A percentile compares a stretch with the other conserved stretches of the same genome.
Evolutionary conservation across 2,797 vertebrate species (phyloP).

Genomic region (Rousettus madagascariensis): DNA sequence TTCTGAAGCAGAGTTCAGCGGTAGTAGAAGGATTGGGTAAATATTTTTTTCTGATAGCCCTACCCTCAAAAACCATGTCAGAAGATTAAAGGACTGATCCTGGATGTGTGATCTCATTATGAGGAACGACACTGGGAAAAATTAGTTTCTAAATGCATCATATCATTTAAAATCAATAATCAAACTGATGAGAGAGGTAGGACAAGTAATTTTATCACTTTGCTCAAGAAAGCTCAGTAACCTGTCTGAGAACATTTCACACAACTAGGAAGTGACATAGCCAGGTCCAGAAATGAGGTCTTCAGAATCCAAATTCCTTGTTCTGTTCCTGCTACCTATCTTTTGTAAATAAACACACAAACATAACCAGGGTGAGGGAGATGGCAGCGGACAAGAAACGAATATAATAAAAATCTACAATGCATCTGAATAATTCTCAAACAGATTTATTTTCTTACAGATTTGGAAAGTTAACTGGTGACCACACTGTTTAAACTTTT

Average conservation of each 20-base stretch:
- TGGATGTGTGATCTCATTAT: not conserved
- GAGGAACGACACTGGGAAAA: not conserved
- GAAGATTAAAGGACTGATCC: not conserved
- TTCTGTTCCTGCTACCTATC: not conserved
- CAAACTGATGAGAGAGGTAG: not conserved
- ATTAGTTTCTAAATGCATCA: not conserved
- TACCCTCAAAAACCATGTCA: not conserved
- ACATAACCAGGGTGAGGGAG: not conserved
- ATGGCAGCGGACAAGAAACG: not conserved
- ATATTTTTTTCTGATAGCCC: conserved; percentile 6
- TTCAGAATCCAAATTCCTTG: conserved; percentile 13
- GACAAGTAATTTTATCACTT: not conserved
- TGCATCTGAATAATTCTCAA: conserved; percentile 5
- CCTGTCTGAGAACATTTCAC: not conserved
- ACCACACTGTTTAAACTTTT: conserved; percentile 36
- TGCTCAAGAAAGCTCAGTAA: not conserved
- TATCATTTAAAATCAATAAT: not conserved
- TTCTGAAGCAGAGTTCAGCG: conserved; percentile 17
- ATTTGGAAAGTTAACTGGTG: conserved; percentile 36
- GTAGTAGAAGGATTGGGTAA: not conserved
- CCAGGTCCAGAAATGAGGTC: not conserved
- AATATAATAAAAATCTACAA: not conserved
- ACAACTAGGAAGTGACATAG: not conserved
- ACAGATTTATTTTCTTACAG: conserved; percentile 21
- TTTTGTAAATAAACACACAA: not conserved